Percentiles rank a stretch among this genome's conserved stretches.
These are phyloP conservation scores for Zenarchopterus dispar DNA, from an alignment of 2,797 vertebrate species.

Conservation along the genomic window DNA sequence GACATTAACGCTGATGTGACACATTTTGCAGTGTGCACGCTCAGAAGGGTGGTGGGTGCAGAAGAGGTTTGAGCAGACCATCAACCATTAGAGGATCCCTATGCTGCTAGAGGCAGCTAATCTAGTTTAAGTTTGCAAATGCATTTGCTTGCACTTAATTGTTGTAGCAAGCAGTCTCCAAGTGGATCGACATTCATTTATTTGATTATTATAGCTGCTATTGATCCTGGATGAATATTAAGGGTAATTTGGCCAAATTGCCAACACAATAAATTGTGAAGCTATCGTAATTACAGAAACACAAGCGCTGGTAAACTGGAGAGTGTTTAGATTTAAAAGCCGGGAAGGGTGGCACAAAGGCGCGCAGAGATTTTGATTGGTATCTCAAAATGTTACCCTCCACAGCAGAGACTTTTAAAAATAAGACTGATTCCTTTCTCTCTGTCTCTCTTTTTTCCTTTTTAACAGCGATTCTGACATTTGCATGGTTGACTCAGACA, in stretches of 20 bases:
- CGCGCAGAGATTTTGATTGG: conserved; percentile 24
- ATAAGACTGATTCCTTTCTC: conserved; percentile 38
- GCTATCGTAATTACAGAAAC: conserved; percentile 36
- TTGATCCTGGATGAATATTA: conserved; percentile 51
- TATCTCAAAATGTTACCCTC: conserved; percentile 23
- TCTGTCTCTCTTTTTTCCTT: conserved; percentile 12
- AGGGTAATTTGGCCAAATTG: conserved; percentile 58
- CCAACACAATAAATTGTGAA: conserved; percentile 52
- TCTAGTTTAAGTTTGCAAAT: conserved; percentile 69
- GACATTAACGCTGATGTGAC: conserved; percentile 27
- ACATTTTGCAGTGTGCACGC: conserved; percentile 33
- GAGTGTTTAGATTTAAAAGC: conserved; percentile 13
- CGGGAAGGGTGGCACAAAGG: conserved; percentile 1
- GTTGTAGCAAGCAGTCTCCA: conserved; percentile 34
- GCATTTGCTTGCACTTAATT: conserved; percentile 62
- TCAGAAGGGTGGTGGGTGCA: conserved; percentile 49
- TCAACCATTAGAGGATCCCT: conserved; percentile 41
- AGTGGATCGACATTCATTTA: conserved; percentile 66
- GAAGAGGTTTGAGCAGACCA: conserved; percentile 51
- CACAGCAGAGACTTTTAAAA: conserved; percentile 24
- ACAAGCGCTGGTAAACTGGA: conserved; percentile 5
- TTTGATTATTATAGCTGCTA: conserved; percentile 45
- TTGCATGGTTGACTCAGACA: conserved; percentile 54
- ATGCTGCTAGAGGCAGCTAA: conserved; percentile 53
- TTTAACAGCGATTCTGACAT: conserved; percentile 43